These are phyloP conservation scores for cattle (Bos taurus) DNA, from an alignment of 2,113 vertebrate species.

Conservation along the genomic window DNA sequence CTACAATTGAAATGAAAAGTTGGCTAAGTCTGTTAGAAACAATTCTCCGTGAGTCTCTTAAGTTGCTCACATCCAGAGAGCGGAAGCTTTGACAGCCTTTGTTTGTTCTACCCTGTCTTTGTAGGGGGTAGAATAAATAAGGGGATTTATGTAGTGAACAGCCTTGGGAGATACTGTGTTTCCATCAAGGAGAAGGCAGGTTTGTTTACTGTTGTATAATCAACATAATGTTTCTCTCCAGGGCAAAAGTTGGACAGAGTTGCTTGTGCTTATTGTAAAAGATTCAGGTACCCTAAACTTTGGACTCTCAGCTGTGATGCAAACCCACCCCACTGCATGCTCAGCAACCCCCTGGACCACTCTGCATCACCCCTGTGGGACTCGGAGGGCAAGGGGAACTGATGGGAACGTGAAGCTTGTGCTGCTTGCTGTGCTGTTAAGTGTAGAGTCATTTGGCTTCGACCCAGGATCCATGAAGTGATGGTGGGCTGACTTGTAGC, in stretches of 20 bases:
- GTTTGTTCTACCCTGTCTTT: neutral
- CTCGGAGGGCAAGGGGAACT: neutral
- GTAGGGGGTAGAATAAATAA: neutral
- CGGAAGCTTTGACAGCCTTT: neutral
- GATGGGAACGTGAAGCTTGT: neutral
- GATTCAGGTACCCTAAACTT: neutral
- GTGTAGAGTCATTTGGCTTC: neutral
- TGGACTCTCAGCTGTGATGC: neutral
- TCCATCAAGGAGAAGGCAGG: neutral
- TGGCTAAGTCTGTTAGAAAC: neutral
- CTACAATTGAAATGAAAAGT: neutral
- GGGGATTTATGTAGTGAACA: neutral
- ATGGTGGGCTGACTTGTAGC: neutral
- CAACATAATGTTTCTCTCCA: neutral
- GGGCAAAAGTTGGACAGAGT: neutral
- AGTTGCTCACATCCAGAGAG: neutral
- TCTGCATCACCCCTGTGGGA: neutral
- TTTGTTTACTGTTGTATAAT: neutral
- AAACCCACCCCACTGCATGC: neutral
- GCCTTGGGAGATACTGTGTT: neutral
- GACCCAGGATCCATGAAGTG: neutral
- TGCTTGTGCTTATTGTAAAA: neutral
- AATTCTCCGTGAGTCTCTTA: neutral
- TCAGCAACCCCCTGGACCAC: neutral
- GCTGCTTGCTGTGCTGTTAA: neutral